Evolutionary conservation across 2,888 invertebrate species (phyloP), one percentile per base, ranked within the genome.

Genomic region (Athripsodes cinereus): DNA sequence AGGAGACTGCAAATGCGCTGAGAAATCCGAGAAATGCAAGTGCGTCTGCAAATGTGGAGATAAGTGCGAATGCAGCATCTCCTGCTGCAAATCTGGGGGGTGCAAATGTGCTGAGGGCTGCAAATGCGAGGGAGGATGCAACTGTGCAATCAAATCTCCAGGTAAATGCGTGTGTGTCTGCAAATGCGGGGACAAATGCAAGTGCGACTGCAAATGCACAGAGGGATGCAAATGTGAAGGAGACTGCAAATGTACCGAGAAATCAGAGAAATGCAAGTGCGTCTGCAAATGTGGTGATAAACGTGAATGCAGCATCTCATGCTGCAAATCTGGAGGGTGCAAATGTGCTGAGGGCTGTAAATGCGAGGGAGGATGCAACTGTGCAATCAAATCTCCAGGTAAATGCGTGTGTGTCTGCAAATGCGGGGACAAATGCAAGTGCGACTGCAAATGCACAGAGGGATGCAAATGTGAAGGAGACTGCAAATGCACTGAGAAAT

Each of bases 351-450:
- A 34, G n/a, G 62, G 52, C 20, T 62, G 59, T 44, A 62, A 62
- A 52, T 60, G 58, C 50, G 51, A 52, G 19, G 53, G 52, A n/a
- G 54, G 18, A 16, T 57, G 55, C 1, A 59, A 53, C 13, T 62
- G 60, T 46, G 2, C 16, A 2, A 11, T 31, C 8, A 31, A 31
- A 31, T 31, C 31, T 8, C 31, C 31, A 6, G 31, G 31, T 60
- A 44, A 53, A 16, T 58, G 61, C 46, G 58, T 55, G 31, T 58
- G 62, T 52, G 62, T 57, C 52, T 62, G 62, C 55, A 59, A 62
- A 31, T 57, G 60, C 21, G 52, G 51, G 22, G 52, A 55, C 10
- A 31, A 50, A 3, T 60, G 60, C 54, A 60, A 53, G 5, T 55
- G 57, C 22, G 44, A 3, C 20, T 49, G 51, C 22, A 34, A 18